phyloP scores from a whole-genome alignment of 1,140 invertebrate species.

The Drosophila serrata region DNA sequence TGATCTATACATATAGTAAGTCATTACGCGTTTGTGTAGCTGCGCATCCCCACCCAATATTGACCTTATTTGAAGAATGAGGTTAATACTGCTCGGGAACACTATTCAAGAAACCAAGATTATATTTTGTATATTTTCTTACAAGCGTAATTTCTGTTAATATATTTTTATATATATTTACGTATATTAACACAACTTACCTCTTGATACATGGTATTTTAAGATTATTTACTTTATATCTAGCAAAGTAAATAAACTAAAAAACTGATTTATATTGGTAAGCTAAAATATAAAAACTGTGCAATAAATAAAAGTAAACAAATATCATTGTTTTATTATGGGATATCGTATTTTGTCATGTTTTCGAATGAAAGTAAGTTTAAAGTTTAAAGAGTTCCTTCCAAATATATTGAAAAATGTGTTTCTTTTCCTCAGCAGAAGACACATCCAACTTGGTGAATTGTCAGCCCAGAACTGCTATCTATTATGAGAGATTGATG shows the following conservation, averaged over 20 bases:
- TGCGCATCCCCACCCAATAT: constrained; percentile 21
- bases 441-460: not conserved
- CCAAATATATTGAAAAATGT: not conserved
- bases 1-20: constrained; percentile 39
- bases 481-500: not conserved
- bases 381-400: not conserved
- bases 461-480: not conserved
- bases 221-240: constrained; percentile 40
- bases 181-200: constrained; percentile 55
- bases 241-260: constrained; percentile 42
- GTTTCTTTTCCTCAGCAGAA: not conserved
- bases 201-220: constrained; percentile 38
- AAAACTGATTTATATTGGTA: constrained; percentile 40
- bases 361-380: not conserved
- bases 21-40: constrained; percentile 38
- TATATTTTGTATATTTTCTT: constrained; percentile 51
- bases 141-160: constrained; percentile 48
- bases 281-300: constrained; percentile 54
- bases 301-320: constrained; percentile 68
- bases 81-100: constrained; percentile 9
- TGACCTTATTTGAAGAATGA: not conserved
- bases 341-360: too few relatives aligned
- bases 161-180: constrained; percentile 46
- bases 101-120: constrained; percentile 43
- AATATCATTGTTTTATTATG: constrained; percentile 9